phyloP scores from a whole-genome alignment of 2,888 invertebrate genomes.

The Eugnorisma glareosa region DNA sequence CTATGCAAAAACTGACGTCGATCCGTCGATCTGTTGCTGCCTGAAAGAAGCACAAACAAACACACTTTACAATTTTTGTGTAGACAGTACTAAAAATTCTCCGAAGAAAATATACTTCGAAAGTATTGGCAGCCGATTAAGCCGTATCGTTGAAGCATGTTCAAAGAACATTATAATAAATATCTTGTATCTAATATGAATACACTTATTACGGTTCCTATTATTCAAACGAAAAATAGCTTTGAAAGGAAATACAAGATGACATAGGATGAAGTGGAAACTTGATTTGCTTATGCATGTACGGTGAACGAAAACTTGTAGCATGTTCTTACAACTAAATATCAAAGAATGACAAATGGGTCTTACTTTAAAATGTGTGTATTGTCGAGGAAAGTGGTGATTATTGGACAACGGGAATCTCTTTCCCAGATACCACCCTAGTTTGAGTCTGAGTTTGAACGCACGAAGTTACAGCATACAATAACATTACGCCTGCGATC shows the following conservation, averaged over 20 bases:
- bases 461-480: too few relatives aligned
- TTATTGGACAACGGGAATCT: background rate
- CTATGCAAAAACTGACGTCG: background rate
- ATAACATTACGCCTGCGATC: too few relatives aligned
- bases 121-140: background rate
- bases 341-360: background rate
- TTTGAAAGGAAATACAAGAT: background rate
- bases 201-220: background rate
- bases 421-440: background rate
- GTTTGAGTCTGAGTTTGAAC: too few relatives aligned
- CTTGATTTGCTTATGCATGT: background rate
- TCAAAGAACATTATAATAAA: constrained; percentile 3
- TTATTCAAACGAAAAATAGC: background rate
- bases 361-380: background rate
- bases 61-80: background rate
- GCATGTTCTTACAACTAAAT: too few relatives aligned
- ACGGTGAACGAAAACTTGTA: background rate
- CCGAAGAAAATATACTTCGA: constrained; percentile 1
- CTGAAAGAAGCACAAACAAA: background rate
- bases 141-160: background rate
- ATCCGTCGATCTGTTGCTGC: background rate
- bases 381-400: background rate
- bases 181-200: background rate
- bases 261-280: background rate
- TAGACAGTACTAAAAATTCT: background rate